Evolutionary conservation across 2,888 invertebrate genomes (phyloP).

Genomic region (Axea sp.): DNA sequence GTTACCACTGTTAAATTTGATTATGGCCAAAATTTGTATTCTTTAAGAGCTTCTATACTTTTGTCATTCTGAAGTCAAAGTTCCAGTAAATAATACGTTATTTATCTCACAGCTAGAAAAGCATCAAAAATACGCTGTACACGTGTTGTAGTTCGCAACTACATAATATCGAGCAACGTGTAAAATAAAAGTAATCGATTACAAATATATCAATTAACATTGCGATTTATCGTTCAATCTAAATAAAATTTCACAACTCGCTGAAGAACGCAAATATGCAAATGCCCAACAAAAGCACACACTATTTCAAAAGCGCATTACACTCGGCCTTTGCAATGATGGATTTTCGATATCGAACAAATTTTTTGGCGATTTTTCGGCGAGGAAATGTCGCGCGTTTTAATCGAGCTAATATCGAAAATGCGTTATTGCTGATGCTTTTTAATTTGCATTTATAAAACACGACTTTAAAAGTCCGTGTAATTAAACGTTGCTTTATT

Average conservation of each 20-base stretch:
- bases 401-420: slow-evolving; percentile 25
- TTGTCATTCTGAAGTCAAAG: too few species aligned
- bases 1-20: too few species aligned
- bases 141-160: too few species aligned
- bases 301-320: background rate
- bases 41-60: too few species aligned
- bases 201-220: background rate
- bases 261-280: background rate
- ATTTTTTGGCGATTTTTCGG: slow-evolving; percentile 23
- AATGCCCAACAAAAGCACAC: slow-evolving; percentile 2
- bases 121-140: too few species aligned
- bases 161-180: background rate
- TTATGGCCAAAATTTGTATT: too few species aligned
- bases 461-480: slow-evolving; percentile 1
- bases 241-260: slow-evolving; percentile 1
- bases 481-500: slow-evolving; percentile 22
- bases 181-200: background rate
- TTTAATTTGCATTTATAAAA: slow-evolving; percentile 20
- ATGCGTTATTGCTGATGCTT: slow-evolving; percentile 7
- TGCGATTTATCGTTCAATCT: background rate
- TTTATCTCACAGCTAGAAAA: too few species aligned
- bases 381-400: slow-evolving; percentile 5
- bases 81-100: too few species aligned
- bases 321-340: background rate
- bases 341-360: slow-evolving; percentile 22